These are phyloP conservation scores for Onychostoma macrolepis DNA, from an alignment of 2,113 vertebrate genomes.

Conservation along the genomic window DNA sequence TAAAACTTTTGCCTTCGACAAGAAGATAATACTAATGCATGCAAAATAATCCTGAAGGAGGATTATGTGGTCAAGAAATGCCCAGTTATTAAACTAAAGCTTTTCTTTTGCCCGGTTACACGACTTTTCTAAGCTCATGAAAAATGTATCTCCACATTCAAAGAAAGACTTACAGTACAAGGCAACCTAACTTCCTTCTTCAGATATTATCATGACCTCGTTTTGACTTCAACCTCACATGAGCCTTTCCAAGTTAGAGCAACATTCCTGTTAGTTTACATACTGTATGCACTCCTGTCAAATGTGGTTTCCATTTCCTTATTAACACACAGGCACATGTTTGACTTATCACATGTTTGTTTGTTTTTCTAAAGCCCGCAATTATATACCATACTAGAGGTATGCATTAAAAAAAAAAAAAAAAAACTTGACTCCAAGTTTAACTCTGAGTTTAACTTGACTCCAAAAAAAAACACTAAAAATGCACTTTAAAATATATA, in stretches of 20 bases:
- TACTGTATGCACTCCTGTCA: background rate
- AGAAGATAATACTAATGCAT: conserved; percentile 22
- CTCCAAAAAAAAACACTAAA: background rate
- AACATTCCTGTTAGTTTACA: conserved; percentile 23
- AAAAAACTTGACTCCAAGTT: too few species aligned
- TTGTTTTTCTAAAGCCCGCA: background rate
- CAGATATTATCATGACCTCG: conserved; percentile 7
- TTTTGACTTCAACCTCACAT: conserved; percentile 20
- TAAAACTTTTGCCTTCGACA: background rate
- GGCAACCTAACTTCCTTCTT: background rate
- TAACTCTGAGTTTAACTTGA: background rate
- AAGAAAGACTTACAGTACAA: background rate
- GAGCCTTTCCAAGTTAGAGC: background rate
- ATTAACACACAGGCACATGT: background rate
- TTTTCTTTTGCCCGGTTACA: conserved; percentile 17
- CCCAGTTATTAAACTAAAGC: conserved; percentile 34
- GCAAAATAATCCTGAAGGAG: conserved; percentile 39
- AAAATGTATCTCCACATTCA: conserved; percentile 19
- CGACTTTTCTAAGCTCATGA: conserved; percentile 17
- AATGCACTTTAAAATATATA: background rate
- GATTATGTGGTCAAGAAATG: conserved; percentile 40
- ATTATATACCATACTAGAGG: background rate
- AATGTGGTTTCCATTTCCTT: background rate
- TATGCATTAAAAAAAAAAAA: too few species aligned
- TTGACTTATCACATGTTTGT: background rate